These are phyloP conservation scores for Anodontia alba DNA, from an alignment of 2,888 invertebrate species.

Conservation along the genomic window DNA sequence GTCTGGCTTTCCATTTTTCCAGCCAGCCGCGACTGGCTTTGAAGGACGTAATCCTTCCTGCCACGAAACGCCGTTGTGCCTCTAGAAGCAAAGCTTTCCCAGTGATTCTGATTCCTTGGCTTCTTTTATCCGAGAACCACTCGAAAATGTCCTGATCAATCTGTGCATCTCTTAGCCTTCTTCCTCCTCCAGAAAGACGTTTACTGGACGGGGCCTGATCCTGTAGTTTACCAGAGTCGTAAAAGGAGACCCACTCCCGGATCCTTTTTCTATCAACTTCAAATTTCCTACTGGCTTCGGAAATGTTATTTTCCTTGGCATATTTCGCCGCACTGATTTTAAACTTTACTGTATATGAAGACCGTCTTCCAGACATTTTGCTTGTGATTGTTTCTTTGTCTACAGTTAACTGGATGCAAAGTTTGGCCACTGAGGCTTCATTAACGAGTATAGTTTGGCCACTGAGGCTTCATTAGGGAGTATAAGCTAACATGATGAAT, in stretches of 20 bases:
- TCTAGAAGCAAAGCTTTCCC: slow-evolving; percentile 24
- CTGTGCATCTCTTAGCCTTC: not conserved
- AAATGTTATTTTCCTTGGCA: slow-evolving; percentile 19
- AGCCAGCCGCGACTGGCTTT: slow-evolving; percentile 30
- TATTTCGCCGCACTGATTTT: slow-evolving; percentile 25
- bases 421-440: no score
- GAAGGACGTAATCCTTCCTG: slow-evolving; percentile 17
- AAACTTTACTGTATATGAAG: slow-evolving; percentile 14
- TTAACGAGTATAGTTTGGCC: no score
- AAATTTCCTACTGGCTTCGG: slow-evolving; percentile 20
- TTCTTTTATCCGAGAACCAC: slow-evolving; percentile 27
- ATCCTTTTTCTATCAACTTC: slow-evolving; percentile 9
- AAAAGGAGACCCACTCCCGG: not conserved
- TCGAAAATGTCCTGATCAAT: slow-evolving; percentile 29
- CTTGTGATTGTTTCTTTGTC: not conserved
- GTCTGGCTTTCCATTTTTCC: slow-evolving; percentile 26
- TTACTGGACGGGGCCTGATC: not conserved
- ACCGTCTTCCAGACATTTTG: not conserved
- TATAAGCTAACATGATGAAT: no score
- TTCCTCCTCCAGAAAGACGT: slow-evolving; percentile 17
- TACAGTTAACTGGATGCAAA: no score
- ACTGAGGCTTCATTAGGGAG: no score
- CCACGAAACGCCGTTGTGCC: slow-evolving; percentile 25
- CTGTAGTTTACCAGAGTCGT: slow-evolving; percentile 3
- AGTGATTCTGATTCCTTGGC: slow-evolving; percentile 19